A percentile compares a stretch with the other conserved stretches of the same genome.
These are phyloP conservation scores for Lasiommata megera DNA, from an alignment of 2,888 invertebrate species.

Conservation along the genomic window DNA sequence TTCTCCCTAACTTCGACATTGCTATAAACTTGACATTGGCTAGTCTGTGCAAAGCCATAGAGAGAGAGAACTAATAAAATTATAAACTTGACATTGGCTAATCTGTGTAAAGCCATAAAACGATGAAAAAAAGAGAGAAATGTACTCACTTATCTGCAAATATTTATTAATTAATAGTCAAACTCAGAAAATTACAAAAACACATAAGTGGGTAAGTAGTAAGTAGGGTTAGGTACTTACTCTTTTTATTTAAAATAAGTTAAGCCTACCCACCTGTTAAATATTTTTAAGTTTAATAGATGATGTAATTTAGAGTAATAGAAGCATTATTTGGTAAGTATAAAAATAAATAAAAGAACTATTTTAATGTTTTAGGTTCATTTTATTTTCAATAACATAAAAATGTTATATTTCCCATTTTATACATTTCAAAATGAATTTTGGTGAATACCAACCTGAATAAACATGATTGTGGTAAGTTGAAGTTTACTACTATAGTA, in stretches of 20 bases:
- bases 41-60: no score
- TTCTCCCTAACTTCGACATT: no score
- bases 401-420: conserved; percentile 80
- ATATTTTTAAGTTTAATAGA: neutral
- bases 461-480: conserved; percentile 68
- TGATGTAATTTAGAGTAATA: neutral
- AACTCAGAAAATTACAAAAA: no score
- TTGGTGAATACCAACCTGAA: conserved; percentile 70
- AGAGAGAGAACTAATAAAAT: no score
- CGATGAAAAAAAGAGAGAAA: no score
- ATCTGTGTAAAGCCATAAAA: no score
- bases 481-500: conserved; percentile 67
- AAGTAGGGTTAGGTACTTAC: neutral
- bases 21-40: no score
- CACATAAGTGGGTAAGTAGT: no score
- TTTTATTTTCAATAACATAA: conserved; percentile 83
- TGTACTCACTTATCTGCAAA: neutral
- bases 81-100: no score
- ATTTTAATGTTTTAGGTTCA: conserved; percentile 73
- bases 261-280: neutral
- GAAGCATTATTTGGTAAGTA: neutral
- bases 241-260: neutral
- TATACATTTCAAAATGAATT: conserved; percentile 76
- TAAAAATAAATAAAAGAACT: conserved; percentile 33
- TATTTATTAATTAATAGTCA: no score